Evolutionary conservation across 1,140 invertebrate genomes (phyloP).

Genomic region (Formica selysi): DNA sequence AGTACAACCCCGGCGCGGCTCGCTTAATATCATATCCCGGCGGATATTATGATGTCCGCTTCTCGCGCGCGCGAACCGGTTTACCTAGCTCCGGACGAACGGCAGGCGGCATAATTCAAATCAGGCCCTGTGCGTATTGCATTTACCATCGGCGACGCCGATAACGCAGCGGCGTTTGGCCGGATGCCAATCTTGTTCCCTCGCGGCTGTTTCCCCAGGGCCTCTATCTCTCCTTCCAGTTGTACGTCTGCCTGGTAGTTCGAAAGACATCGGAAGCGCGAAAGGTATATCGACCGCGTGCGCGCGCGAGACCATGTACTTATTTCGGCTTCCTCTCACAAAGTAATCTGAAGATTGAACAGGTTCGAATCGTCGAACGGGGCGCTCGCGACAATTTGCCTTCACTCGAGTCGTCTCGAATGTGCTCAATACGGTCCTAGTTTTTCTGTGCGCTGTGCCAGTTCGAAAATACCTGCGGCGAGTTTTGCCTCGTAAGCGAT

Average conservation of each 20-base stretch:
- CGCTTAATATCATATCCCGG: slow-evolving; percentile 70
- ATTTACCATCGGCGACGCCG: slow-evolving; percentile 53
- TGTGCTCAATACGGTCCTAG: not conserved
- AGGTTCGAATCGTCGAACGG: not conserved
- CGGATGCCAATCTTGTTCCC: slow-evolving; percentile 60
- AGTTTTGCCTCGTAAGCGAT: not conserved
- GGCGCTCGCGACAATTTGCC: not conserved
- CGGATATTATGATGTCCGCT: slow-evolving; percentile 73
- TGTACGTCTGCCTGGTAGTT: slow-evolving; percentile 54
- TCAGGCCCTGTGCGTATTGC: slow-evolving; percentile 60
- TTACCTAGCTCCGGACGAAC: slow-evolving; percentile 58
- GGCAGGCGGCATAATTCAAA: slow-evolving; percentile 59
- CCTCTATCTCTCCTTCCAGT: slow-evolving; percentile 62
- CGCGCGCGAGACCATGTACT: slow-evolving; percentile 18
- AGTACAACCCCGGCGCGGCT: slow-evolving; percentile 1
- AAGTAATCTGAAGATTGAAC: slow-evolving; percentile 13
- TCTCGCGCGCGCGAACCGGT: slow-evolving; percentile 33
- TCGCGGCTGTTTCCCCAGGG: slow-evolving; percentile 44
- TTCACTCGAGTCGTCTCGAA: not conserved
- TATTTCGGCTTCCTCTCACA: slow-evolving; percentile 23
- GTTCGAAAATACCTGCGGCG: not conserved
- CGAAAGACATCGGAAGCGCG: slow-evolving; percentile 58
- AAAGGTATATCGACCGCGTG: slow-evolving; percentile 53
- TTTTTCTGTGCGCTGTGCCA: not conserved
- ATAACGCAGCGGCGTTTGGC: slow-evolving; percentile 68